A percentile compares a stretch with the other conserved stretches of the same genome.
phyloP scores from a whole-genome alignment of 2,888 invertebrate species.

The Pollenia angustigena region DNA sequence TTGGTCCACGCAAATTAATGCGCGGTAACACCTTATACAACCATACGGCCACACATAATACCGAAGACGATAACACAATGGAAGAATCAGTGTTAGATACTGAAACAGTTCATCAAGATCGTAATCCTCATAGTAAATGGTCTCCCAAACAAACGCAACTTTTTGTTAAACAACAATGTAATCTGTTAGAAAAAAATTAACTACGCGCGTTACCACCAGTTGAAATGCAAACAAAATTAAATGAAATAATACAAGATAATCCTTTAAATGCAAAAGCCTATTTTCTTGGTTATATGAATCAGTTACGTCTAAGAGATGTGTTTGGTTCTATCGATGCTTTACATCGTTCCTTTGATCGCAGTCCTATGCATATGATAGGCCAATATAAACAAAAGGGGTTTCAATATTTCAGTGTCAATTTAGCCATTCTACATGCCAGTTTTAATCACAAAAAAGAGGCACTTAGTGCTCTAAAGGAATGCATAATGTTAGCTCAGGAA shows the following conservation, averaged over 20 bases:
- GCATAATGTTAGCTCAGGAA: slow-evolving; percentile 94
- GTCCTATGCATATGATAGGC: slow-evolving; percentile 89
- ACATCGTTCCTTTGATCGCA: slow-evolving; percentile 89
- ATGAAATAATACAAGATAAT: slow-evolving; percentile 83
- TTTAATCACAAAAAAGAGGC: slow-evolving; percentile 91
- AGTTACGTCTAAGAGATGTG: slow-evolving; percentile 93
- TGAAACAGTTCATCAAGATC: slow-evolving; percentile 76
- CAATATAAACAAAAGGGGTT: slow-evolving; percentile 90
- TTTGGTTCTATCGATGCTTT: slow-evolving; percentile 85
- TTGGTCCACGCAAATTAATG: slow-evolving; percentile 75
- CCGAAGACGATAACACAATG: slow-evolving; percentile 67
- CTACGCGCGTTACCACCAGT: slow-evolving; percentile 90
- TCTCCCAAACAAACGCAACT: slow-evolving; percentile 95
- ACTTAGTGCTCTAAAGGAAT: slow-evolving; percentile 92
- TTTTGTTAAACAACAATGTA: slow-evolving; percentile 94
- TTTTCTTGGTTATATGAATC: slow-evolving; percentile 95
- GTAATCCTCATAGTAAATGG: slow-evolving; percentile 88
- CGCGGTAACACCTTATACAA: slow-evolving; percentile 31
- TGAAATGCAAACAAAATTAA: slow-evolving; percentile 88
- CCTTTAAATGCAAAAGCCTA: slow-evolving; percentile 85
- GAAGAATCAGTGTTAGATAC: slow-evolving; percentile 76
- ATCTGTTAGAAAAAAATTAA: slow-evolving; percentile 92
- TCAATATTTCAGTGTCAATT: slow-evolving; percentile 95
- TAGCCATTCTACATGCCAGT: slow-evolving; percentile 94
- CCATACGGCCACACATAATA: slow-evolving; percentile 58